phyloP scores from a whole-genome alignment of 2,113 vertebrate species.

The Myotis yumanensis region DNA sequence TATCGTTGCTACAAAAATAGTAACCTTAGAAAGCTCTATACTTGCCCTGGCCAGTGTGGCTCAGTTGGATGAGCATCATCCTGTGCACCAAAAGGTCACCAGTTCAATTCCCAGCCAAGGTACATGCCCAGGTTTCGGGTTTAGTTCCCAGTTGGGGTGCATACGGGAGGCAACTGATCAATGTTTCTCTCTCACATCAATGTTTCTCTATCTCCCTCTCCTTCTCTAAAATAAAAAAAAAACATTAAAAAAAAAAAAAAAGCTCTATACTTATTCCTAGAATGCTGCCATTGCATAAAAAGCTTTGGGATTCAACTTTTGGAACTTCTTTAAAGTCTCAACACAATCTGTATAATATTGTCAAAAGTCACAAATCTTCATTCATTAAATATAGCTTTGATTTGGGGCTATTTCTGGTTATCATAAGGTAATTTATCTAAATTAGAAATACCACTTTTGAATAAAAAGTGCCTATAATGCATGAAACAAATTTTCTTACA shows the following conservation, averaged over 20 bases:
- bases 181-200: too few relatives aligned
- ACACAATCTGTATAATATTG: slow-evolving; percentile 37
- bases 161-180: too few relatives aligned
- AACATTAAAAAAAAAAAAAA: not conserved
- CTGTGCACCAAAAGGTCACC: too few relatives aligned
- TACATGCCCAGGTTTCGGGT: too few relatives aligned
- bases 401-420: slow-evolving; percentile 36
- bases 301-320: slow-evolving; percentile 54
- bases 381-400: slow-evolving; percentile 39
- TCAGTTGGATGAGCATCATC: too few relatives aligned
- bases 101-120: too few relatives aligned
- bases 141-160: too few relatives aligned
- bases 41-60: not conserved
- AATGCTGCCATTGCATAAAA: slow-evolving; percentile 44
- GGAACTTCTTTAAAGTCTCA: slow-evolving; percentile 43
- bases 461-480: slow-evolving; percentile 13
- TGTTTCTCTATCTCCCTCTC: too few relatives aligned
- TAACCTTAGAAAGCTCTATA: slow-evolving; percentile 35
- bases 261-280: slow-evolving; percentile 40
- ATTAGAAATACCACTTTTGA: slow-evolving; percentile 48
- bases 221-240: too few relatives aligned
- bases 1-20: not conserved
- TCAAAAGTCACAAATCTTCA: slow-evolving; percentile 62
- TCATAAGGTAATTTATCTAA: slow-evolving; percentile 30
- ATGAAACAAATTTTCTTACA: slow-evolving; percentile 38